Conservation (phyloP, 2,888 invertebrate genomes). For the Apocheima hispidaria region DNA sequence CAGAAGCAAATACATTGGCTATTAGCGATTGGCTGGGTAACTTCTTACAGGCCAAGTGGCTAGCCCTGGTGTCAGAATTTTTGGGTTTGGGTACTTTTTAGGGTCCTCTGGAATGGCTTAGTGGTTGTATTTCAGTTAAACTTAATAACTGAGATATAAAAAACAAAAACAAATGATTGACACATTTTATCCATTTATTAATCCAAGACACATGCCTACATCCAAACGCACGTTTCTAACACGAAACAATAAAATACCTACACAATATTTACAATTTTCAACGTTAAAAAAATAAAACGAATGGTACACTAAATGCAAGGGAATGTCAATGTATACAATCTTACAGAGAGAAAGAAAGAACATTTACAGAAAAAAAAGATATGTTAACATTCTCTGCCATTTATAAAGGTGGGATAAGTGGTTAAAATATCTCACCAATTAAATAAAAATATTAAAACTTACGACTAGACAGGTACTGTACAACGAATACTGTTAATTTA, state of each 20-base stretch:
- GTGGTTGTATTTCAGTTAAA: no score
- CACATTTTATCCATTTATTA: conserved; percentile 54
- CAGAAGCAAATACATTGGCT: no score
- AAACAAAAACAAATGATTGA: conserved; percentile 20
- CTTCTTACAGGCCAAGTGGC: no score
- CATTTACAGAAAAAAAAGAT: conserved; percentile 41
- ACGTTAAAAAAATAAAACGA: conserved; percentile 53
- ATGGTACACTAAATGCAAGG: conserved; percentile 70
- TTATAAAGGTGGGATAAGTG: conserved; percentile 63
- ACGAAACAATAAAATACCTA: conserved; percentile 34
- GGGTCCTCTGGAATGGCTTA: no score
- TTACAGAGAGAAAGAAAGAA: conserved; percentile 37
- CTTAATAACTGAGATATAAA: no score
- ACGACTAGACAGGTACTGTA: conserved; percentile 84
- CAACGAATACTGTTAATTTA: conserved; percentile 75
- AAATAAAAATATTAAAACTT: conserved; percentile 64
- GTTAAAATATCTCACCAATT: conserved; percentile 46
- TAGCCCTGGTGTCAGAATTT: no score
- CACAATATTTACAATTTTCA: conserved; percentile 56
- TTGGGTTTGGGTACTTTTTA: no score
- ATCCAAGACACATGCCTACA: conserved; percentile 49
- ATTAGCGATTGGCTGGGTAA: no score
- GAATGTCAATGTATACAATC: conserved; percentile 66
- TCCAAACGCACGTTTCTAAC: conserved; percentile 46
- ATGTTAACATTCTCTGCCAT: conserved; percentile 35